Evolutionary conservation across 2,797 vertebrate genomes (phyloP).

Genomic region (Leucoraja ocellata): DNA sequence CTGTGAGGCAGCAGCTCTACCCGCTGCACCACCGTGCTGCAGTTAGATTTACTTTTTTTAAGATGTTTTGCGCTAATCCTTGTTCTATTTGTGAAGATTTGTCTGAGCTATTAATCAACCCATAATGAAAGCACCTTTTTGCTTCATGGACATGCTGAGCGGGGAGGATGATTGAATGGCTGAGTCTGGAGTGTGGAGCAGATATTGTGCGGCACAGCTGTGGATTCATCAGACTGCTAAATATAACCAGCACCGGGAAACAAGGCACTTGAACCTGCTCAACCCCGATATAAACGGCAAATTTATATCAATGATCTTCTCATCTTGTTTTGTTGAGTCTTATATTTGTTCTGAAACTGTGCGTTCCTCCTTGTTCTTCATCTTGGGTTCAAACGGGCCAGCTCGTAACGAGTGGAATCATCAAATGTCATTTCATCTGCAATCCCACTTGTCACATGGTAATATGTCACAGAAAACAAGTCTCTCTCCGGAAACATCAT

Average conservation of each 20-base stretch:
- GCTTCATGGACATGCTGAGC: not conserved
- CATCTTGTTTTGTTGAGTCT: not conserved
- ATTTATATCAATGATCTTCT: slow-evolving; percentile 31
- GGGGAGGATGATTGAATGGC: slow-evolving; percentile 31
- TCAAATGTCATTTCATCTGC: not conserved
- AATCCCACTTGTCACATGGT: no score
- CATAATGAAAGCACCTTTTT: slow-evolving; percentile 15
- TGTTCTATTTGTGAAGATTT: slow-evolving; percentile 5
- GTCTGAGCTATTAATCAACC: slow-evolving; percentile 22
- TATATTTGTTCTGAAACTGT: not conserved
- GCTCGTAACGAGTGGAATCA: no score
- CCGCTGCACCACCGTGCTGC: no score
- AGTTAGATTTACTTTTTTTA: not conserved
- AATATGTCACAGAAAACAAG: not conserved
- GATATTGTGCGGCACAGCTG: slow-evolving; percentile 30
- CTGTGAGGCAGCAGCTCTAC: no score
- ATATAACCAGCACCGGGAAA: slow-evolving; percentile 15
- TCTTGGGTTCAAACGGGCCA: not conserved
- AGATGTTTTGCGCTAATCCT: not conserved
- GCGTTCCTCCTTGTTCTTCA: not conserved
- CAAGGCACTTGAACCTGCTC: slow-evolving; percentile 26
- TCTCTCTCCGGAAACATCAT: not conserved
- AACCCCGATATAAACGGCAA: slow-evolving; percentile 10
- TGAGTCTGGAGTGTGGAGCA: not conserved
- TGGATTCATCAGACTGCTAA: slow-evolving; percentile 32